Evolutionary conservation across 2,888 invertebrate genomes (phyloP).

Genomic region (Hybos culiciformis): DNA sequence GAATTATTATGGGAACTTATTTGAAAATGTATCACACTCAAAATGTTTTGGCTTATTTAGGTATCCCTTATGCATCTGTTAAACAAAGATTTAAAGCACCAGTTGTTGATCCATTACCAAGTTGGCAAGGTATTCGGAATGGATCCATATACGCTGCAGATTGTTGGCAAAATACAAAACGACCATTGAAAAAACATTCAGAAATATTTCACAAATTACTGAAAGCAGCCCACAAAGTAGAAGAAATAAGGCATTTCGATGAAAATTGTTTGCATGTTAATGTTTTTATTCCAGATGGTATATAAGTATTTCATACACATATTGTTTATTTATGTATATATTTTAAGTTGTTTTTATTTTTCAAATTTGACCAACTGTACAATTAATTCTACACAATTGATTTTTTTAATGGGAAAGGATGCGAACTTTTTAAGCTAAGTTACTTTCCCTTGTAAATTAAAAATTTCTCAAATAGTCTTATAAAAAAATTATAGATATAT

Average conservation of each 20-base stretch:
- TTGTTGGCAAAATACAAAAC: constrained; percentile 52
- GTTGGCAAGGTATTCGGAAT: constrained; percentile 59
- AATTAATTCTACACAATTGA: no score
- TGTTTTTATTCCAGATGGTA: constrained; percentile 68
- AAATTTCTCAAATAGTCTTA: no score
- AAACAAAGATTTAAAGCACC: constrained; percentile 57
- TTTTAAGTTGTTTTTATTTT: no score
- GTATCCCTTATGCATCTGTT: constrained; percentile 65
- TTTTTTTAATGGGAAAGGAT: no score
- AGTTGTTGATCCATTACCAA: constrained; percentile 49
- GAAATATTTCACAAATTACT: constrained; percentile 39
- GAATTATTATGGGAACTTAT: constrained; percentile 56
- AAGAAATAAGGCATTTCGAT: constrained; percentile 38
- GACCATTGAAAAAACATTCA: constrained; percentile 45
- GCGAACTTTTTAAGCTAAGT: no score
- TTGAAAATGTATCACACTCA: constrained; percentile 58
- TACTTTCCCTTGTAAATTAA: no score
- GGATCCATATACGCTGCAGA: constrained; percentile 54
- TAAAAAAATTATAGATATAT: no score
- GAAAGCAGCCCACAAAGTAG: constrained; percentile 16
- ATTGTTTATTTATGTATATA: no score
- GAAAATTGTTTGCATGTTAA: constrained; percentile 73
- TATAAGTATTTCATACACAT: no score
- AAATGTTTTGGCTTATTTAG: constrained; percentile 58
- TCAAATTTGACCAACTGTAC: no score